Base-by-base conservation (phyloP, 2,888 invertebrate species). In the Blastobasis adustella region DNA sequence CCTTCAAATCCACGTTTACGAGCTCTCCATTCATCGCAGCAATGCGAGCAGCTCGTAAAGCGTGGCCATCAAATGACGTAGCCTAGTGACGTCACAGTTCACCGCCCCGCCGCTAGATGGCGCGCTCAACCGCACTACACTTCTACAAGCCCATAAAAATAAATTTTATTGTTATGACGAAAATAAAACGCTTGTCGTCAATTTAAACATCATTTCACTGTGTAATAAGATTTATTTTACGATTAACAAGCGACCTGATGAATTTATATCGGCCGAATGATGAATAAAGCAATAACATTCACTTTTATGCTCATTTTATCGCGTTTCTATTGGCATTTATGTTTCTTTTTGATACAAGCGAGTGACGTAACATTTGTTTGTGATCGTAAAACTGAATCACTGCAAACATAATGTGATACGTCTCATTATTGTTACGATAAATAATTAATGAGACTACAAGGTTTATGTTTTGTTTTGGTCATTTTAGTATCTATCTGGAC, bases 171-270 rank as follows among this genome's bases (percentile, higher is more conserved):
- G 87, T 88, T 88, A 88, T 88, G 86, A 84, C 78, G 84, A 86
- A 86, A 87, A 88, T 88, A 88, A 88, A 88, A 88, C 87, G 86
- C 85, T 86, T 86, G 87, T 86, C 87, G 82, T 87, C 88, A 86
- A 87, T 88, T 88, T 87, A 84, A 87, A 88, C 85, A 84, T 85
- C 76, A 87, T 85, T 87, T 87, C 79, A 87, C 77, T 82, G 77
- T 79, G 83, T 81, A 85, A 85, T 88, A 87, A 87, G 88, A 86
- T 88, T 88, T 88, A 88, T 87, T 88, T 88, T 87, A 88, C 74
- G 86, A 86, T 86, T 88, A 86, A 88, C 84, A 87, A 88, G 83
- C 82, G 82, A 83, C 85, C 83, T 86, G 87, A 87, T 88, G 87
- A 88, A 87, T 87, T 88, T 84, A 85, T 87, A 84, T 75, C 58